Base-by-base conservation (phyloP, 2,113 vertebrate genomes). In the Mormyrus lacerda region DNA sequence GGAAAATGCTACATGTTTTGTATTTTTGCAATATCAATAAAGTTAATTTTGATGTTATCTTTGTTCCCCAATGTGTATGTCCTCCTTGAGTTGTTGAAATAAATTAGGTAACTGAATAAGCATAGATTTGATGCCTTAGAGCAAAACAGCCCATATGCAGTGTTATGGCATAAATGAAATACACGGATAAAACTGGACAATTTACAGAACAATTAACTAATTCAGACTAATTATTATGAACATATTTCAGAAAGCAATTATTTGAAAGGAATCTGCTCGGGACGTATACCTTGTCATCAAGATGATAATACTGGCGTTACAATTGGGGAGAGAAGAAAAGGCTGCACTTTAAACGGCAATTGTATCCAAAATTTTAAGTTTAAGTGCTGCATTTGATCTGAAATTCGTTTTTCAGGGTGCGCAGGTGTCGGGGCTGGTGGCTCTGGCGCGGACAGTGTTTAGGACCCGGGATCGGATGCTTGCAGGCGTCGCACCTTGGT, bases 401-500 rank as follows among this genome's bases (percentile, higher is more conserved):
- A 44, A 44, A 8, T 47, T n/a, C 3, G 15, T n/a, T 84, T n/a
- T 39, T 45, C 13, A 21, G 21, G 17, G 82, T 47, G 35, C 3
- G 44, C 7, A 13, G 44, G 21, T 84, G 82, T 44, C 21, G 10
- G 39, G 47, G 44, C 24, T 24, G 82, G 44, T n/a, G 24, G 44
- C 21, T 8, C 39, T 9, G 44, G 8, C 58, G 27, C 86, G n/a
- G 83, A 50, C 91, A 42, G 89, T 39, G 27, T 91, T 89, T 93
- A 92, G 92, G 92, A 93, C 92, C 92, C 90, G 7, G 91, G 21
- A 45, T 47, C 79, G 50, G 42, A 31, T 83, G 27, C 47, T 48
- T 82, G n/a, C 73, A 39, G 87, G 45, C 17, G 42, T 89, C 88
- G 89, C 91, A 82, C 79, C 65, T 69, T 17, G 44, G 88, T 48